Evolutionary conservation across 2,113 vertebrate species (phyloP).

Genomic region (Apus apus): DNA sequence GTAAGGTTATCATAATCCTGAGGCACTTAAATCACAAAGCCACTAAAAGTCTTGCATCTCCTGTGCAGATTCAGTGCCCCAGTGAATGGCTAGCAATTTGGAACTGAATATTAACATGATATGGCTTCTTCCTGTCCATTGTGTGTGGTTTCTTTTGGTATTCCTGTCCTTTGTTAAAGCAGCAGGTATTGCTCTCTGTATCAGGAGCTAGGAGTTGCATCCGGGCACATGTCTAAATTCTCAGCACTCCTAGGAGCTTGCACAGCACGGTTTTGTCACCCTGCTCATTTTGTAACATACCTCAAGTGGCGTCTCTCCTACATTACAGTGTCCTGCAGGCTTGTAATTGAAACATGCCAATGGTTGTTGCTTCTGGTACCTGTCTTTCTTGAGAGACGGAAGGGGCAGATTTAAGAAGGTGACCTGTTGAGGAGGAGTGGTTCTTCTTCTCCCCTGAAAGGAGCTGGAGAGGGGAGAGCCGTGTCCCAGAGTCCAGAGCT

Average conservation of each 20-base stretch:
- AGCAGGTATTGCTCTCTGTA: not conserved
- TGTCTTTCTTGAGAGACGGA: not conserved
- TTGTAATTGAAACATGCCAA: no score
- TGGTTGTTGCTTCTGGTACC: not conserved
- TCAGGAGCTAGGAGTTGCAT: not conserved
- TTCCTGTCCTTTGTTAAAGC: not conserved
- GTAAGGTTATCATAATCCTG: not conserved
- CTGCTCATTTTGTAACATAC: rapidly evolving
- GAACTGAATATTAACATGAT: not conserved
- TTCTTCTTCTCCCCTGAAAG: not conserved
- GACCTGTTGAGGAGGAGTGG: not conserved
- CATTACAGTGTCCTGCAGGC: rapidly evolving
- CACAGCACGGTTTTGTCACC: not conserved
- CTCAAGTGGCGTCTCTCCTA: not conserved
- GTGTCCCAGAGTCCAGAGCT: not conserved
- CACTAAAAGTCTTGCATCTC: not conserved
- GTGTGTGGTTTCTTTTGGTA: not conserved
- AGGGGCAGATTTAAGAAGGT: not conserved
- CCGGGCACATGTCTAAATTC: not conserved
- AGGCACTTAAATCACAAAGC: not conserved
- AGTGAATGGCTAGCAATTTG: not conserved
- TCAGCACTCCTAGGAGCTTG: not conserved
- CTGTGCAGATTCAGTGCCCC: not conserved
- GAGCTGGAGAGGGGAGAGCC: not conserved
- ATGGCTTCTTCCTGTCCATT: not conserved